Evolutionary conservation across 2,888 invertebrate species (phyloP).

Genomic region (Acleris sparsana): DNA sequence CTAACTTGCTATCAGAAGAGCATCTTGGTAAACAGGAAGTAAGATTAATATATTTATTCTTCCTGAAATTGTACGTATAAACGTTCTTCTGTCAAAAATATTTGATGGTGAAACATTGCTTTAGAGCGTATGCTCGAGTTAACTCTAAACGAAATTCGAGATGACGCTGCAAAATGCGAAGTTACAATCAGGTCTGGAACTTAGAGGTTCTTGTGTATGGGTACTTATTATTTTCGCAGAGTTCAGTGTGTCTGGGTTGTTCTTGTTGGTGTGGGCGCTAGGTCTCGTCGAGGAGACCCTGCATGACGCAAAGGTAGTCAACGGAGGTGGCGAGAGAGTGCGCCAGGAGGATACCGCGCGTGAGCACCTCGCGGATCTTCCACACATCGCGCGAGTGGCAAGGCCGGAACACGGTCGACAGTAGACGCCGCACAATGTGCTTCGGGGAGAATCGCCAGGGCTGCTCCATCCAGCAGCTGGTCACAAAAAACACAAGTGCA

Average conservation of each 20-base stretch:
- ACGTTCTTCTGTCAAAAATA: slow-evolving; percentile 1
- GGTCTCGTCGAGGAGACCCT: slow-evolving; percentile 70
- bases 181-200: too few relatives aligned
- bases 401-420: slow-evolving; percentile 52
- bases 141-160: too few relatives aligned
- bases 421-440: slow-evolving; percentile 55
- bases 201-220: too few relatives aligned
- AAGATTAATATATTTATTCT: background rate
- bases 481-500: slow-evolving; percentile 4
- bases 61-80: background rate
- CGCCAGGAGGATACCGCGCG: slow-evolving; percentile 68
- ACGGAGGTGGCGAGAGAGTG: slow-evolving; percentile 78
- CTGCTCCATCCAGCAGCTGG: slow-evolving; percentile 68
- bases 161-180: too few relatives aligned
- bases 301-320: slow-evolving; percentile 78
- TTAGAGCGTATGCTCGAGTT: too few relatives aligned
- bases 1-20: background rate
- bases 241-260: background rate
- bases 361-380: slow-evolving; percentile 76
- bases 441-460: slow-evolving; percentile 64
- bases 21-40: background rate
- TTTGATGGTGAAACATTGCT: slow-evolving; percentile 5
- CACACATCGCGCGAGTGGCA: slow-evolving; percentile 56
- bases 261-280: slow-evolving; percentile 37
- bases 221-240: too few relatives aligned